Base-by-base conservation (phyloP, 2,888 invertebrate species). In the Melinaea menophilus region DNA sequence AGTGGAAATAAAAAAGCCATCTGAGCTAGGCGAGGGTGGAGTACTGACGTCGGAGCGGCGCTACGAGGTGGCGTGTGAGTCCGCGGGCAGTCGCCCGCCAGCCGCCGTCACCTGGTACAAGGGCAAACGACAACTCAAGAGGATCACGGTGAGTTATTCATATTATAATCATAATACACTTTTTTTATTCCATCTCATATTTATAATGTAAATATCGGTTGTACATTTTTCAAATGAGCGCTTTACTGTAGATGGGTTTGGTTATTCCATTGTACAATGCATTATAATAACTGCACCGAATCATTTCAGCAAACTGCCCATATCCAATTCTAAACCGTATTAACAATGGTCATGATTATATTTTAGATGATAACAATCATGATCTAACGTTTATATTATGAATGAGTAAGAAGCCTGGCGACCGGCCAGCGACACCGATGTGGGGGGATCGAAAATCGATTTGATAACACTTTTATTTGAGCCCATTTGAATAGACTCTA, bases 31-130 rank as follows among this genome's bases (percentile, higher is more conserved):
- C 45, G 90, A 86, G 59, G 89, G 93, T 75, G 91, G 91, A 75
- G 94, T 95, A 56, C 92, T 97, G 78, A 94, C 95, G 58, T 96
- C 97, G 11, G 96, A 96, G 78, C 93, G 95, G 65, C 92, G 95
- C 60, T 97, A 96, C 88, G 95, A 96, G 83, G 94, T 97, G 65
- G 92, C 94, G 61, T 97, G 97, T 79, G 94, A 95, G 84, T 95
- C 96, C 3, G 94, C 95, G 11, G 97, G 97, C 73, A 96, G 96
- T 58, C 92, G 96, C 68, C 97, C 97, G 63, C 94, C 96, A 33
- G 96, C 97, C 37, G 93, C 95, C 80, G 94, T 97, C 84, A 95
- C 96, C 13, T 97, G 97, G 97, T 96, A 95, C 91, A 97, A 97
- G 85, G 96, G 96, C 68, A 96, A 95, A 81, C 92, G 95, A 65